phyloP scores from a whole-genome alignment of 2,113 vertebrate species.

The Oryzias celebensis region DNA sequence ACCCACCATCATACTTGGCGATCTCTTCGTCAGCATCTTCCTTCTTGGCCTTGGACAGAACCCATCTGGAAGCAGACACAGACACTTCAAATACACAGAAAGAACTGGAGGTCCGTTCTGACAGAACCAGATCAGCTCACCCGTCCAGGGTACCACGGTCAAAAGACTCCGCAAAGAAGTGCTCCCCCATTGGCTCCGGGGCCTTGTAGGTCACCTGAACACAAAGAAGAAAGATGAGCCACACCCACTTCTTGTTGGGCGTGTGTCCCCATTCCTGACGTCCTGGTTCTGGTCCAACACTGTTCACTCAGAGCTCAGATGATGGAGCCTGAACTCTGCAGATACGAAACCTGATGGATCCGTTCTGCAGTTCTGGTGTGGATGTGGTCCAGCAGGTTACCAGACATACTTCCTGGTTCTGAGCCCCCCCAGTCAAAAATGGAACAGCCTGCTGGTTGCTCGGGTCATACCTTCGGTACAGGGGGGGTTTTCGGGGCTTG shows the following conservation, averaged over 20 bases:
- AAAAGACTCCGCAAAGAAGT: slow-evolving; percentile 91
- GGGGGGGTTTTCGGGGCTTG: slow-evolving; percentile 65
- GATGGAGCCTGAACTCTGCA: no score
- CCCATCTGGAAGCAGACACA: slow-evolving; percentile 81
- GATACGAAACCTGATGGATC: no score
- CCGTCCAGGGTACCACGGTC: slow-evolving; percentile 91
- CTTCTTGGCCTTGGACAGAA: slow-evolving; percentile 94
- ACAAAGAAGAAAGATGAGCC: background rate
- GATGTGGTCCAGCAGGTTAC: no score
- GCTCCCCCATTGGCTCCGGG: slow-evolving; percentile 91
- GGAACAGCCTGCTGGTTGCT: no score
- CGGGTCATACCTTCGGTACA: slow-evolving; percentile 83
- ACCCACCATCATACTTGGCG: slow-evolving; percentile 94
- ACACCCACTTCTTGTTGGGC: no score
- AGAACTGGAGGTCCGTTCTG: background rate
- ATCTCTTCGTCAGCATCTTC: slow-evolving; percentile 95
- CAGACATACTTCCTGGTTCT: no score
- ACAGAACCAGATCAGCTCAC: slow-evolving; percentile 68
- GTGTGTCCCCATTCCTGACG: no score
- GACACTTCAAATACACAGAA: no score
- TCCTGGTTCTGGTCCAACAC: no score
- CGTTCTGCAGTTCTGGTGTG: no score
- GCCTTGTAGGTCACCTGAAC: slow-evolving; percentile 91
- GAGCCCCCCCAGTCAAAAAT: no score
- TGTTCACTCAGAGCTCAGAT: no score